These are phyloP conservation scores for Sebastolobus altivelis DNA, from an alignment of 2,797 vertebrate genomes.

Conservation along the genomic window DNA sequence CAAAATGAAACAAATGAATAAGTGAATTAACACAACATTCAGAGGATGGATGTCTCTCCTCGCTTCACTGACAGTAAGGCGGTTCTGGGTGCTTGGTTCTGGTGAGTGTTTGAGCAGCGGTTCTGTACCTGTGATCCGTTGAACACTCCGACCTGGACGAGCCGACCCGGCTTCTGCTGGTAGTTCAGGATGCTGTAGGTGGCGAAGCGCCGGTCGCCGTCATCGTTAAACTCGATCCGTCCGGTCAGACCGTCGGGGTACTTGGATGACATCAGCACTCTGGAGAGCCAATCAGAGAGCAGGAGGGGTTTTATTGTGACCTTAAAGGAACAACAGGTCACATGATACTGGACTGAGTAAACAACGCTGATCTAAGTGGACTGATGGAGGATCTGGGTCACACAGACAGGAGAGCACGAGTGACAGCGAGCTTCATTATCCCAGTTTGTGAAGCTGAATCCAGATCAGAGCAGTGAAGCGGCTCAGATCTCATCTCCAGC, in stretches of 20 bases:
- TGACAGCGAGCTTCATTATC: conserved; percentile 11
- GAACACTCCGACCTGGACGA: conserved; percentile 95
- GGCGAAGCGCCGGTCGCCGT: conserved; percentile 95
- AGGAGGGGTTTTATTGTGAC: background rate
- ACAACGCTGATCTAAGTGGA: conserved; percentile 10
- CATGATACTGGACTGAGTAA: background rate
- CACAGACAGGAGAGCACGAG: background rate
- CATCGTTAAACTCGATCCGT: conserved; percentile 96
- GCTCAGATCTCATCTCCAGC: background rate
- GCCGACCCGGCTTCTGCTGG: conserved; percentile 89
- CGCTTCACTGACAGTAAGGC: no score
- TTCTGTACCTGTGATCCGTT: conserved; percentile 93
- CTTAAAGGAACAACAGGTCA: background rate
- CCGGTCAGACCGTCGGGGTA: conserved; percentile 95
- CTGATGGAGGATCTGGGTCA: conserved; percentile 17
- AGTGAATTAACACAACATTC: no score
- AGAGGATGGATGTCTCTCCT: no score
- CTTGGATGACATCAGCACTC: conserved; percentile 96
- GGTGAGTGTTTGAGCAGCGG: no score
- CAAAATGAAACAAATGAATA: no score
- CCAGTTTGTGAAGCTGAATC: conserved; percentile 22
- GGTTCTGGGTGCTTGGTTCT: no score
- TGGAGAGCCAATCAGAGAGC: conserved; percentile 69
- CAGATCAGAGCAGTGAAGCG: conserved; percentile 33
- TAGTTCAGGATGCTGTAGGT: conserved; percentile 98